Evolutionary conservation across 2,797 vertebrate species (phyloP), one percentile per base, ranked within the genome.

Genomic region (Echiichthys vipera): DNA sequence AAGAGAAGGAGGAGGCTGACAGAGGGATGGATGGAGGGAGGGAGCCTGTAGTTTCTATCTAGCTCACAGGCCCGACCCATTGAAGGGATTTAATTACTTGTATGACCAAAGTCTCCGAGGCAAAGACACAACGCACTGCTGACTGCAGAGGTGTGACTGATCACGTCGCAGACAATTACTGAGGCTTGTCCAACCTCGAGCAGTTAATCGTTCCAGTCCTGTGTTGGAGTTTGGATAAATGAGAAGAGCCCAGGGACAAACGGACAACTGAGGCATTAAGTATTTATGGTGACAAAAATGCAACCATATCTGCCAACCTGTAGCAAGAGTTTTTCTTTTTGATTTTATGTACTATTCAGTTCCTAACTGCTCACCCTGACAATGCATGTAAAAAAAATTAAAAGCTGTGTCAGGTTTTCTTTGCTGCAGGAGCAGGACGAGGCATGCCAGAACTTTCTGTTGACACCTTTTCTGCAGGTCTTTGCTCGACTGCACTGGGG

Each of bases 11-110:
- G 84, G 74, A 59, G 69, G 69, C 54, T 71, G 74, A 74, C 30
- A 32, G 65, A 65, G 45, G 55, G 82, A 74, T 47, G 68, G 65
- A 70, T 27, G 43, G 63, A 78, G 12, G 77, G 68, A 65, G 18
- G 55, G 79, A 64, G 42, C 57, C 50, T 81, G 81, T 84, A 81
- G 84, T 79, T 87, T 81, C 56, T 70, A 20, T 74, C 71, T 20
- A 5, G 63, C 57, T 73, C 9, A 5, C 64, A 78, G 73, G 61
- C 56, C 51, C 17, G 2, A 54, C 72, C 75, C 74, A 74, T 59
- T 58, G 42, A 70, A 66, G 27, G 49, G 75, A 71, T 74, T 85
- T 77, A 61, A 84, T 83, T 65, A 61, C 79, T 77, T 51, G 71
- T 76, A 65, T 45, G 65, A 77, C 71, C 68, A 39, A 61, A 68